Conservation (phyloP, 2,113 vertebrate species). For the Bujurquina vittata region DNA sequence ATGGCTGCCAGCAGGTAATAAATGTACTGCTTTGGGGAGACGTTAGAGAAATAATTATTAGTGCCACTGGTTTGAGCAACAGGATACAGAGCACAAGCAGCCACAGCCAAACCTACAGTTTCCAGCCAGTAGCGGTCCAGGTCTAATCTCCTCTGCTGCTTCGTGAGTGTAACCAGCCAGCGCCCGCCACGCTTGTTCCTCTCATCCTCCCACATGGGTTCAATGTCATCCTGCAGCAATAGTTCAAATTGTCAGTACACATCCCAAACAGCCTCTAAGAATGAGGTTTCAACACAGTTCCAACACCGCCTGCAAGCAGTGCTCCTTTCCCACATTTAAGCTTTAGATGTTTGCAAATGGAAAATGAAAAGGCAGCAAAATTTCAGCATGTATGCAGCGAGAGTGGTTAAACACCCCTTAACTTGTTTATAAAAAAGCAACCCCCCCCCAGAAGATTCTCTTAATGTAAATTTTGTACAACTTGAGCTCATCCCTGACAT, state of each 20-base stretch:
- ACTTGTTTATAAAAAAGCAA: fast-evolving
- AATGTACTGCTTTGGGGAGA: neutral
- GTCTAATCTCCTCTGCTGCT: conserved; percentile 95
- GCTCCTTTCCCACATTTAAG: neutral
- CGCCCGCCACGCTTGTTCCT: conserved; percentile 96
- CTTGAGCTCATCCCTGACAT: neutral
- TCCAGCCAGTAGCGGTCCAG: conserved; percentile 99
- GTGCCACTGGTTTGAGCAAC: neutral
- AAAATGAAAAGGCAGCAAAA: neutral
- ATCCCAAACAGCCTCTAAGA: neutral
- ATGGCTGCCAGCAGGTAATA: conserved; percentile 21
- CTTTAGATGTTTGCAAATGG: neutral
- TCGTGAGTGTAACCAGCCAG: conserved; percentile 96
- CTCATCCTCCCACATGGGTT: conserved; percentile 99
- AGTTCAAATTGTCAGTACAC: conserved; percentile 39
- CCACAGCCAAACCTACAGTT: conserved; percentile 84
- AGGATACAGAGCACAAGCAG: neutral
- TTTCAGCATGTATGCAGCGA: neutral
- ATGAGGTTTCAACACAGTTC: neutral
- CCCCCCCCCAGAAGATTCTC: neutral
- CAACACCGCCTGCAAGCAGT: neutral
- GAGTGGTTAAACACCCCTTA: neutral
- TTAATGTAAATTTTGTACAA: neutral
- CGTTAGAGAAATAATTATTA: conserved; percentile 5
- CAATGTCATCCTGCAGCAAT: conserved; percentile 90